Evolutionary conservation across 2,113 vertebrate genomes (phyloP).

Genomic region (Pomatorhinus ruficollis): DNA sequence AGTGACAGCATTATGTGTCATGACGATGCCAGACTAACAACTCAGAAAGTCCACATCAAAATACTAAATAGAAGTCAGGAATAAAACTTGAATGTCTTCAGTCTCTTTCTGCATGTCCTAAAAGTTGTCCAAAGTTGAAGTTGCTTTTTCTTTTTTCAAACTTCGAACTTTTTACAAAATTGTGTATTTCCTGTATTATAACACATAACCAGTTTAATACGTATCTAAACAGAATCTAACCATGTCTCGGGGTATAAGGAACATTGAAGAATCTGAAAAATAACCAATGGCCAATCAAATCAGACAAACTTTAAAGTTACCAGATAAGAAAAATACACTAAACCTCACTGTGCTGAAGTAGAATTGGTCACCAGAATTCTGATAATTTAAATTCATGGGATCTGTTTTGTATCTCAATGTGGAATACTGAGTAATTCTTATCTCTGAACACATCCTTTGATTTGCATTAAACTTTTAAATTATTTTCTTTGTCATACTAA

Average conservation of each 20-base stretch:
- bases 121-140: neutral
- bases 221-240: neutral
- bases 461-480: neutral
- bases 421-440: neutral
- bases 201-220: neutral
- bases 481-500: conserved; percentile 15
- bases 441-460: neutral
- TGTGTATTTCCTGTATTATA: neutral
- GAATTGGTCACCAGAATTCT: neutral
- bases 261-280: conserved; percentile 6
- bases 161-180: neutral
- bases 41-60: neutral
- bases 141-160: neutral
- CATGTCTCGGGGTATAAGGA: neutral
- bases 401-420: neutral
- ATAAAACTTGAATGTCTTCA: neutral
- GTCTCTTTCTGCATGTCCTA: neutral
- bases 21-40: neutral
- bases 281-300: neutral
- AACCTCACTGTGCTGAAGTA: neutral
- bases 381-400: neutral
- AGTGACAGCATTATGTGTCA: fast-evolving
- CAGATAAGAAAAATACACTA: neutral
- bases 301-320: neutral
- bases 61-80: neutral